These are phyloP conservation scores for Meriones psammophilus DNA, from an alignment of 2,797 vertebrate genomes.

Conservation along the genomic window DNA sequence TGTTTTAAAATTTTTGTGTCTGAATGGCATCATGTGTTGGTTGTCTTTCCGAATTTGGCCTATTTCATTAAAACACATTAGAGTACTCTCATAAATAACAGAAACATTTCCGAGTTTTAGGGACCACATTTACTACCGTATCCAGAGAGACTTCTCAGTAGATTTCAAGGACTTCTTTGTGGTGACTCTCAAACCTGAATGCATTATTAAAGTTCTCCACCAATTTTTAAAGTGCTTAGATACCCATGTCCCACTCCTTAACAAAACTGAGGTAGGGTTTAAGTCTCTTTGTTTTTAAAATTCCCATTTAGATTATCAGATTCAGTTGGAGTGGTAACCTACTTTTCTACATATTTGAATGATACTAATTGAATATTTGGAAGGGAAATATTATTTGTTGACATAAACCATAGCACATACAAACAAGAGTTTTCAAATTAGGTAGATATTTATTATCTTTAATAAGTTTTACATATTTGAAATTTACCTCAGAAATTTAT, in stretches of 20 bases:
- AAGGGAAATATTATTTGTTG: constrained; percentile 27
- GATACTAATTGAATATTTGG: constrained; percentile 35
- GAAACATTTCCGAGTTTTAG: background rate
- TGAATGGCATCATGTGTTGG: background rate
- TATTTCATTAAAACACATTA: background rate
- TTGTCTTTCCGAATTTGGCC: background rate
- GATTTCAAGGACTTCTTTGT: background rate
- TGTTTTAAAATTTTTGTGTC: background rate
- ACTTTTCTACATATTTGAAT: constrained; percentile 4
- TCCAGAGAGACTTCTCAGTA: constrained; percentile 21
- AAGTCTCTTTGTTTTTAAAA: background rate
- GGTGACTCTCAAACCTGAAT: background rate
- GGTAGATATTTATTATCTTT: constrained; percentile 3
- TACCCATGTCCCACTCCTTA: background rate
- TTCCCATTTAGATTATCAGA: background rate
- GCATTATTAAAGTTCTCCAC: background rate
- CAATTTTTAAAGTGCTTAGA: background rate
- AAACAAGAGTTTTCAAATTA: background rate
- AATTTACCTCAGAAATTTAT: background rate
- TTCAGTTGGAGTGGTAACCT: background rate
- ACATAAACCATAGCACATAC: background rate
- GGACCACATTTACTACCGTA: background rate
- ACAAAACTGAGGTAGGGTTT: background rate
- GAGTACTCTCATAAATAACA: background rate
- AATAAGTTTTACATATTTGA: background rate